Percentiles rank a stretch among this genome's conserved stretches.
Evolutionary conservation across 2,888 invertebrate genomes (phyloP).

Genomic region (Pristionchus exspectatus): DNA sequence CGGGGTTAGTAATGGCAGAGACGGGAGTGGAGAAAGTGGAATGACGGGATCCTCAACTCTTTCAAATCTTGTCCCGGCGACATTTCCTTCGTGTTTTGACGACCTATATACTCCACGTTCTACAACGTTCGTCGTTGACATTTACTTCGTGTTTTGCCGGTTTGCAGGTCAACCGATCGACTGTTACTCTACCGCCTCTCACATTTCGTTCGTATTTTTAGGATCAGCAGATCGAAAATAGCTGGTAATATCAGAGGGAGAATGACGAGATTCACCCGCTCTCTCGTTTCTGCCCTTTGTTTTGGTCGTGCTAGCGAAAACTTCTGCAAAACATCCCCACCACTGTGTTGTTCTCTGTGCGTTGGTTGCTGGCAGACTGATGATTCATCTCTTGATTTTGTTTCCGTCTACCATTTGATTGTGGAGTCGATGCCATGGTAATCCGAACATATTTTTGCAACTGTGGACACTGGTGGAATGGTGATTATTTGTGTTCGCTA

Average conservation of each 20-base stretch:
- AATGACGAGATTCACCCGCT: background rate
- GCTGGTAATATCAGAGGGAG: background rate
- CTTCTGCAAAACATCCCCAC: background rate
- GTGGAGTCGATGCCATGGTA: background rate
- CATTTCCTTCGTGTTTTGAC: no score
- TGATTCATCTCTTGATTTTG: background rate
- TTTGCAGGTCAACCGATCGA: no score
- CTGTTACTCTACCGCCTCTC: no score
- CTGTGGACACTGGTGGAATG: background rate
- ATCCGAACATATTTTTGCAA: background rate
- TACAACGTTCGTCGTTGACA: no score
- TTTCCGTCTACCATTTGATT: background rate
- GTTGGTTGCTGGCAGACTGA: background rate
- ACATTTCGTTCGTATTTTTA: no score
- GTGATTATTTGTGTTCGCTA: background rate
- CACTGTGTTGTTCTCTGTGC: background rate
- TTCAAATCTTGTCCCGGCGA: no score
- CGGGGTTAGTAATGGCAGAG: constrained; percentile 12
- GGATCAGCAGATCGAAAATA: no score
- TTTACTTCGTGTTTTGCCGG: no score
- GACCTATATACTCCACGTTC: no score
- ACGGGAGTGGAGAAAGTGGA: background rate
- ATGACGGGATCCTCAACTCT: background rate
- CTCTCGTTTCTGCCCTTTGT: background rate
- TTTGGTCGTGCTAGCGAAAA: background rate